Evolutionary conservation across 2,113 vertebrate genomes (phyloP).

Genomic region (Seriola quinqueradiata): DNA sequence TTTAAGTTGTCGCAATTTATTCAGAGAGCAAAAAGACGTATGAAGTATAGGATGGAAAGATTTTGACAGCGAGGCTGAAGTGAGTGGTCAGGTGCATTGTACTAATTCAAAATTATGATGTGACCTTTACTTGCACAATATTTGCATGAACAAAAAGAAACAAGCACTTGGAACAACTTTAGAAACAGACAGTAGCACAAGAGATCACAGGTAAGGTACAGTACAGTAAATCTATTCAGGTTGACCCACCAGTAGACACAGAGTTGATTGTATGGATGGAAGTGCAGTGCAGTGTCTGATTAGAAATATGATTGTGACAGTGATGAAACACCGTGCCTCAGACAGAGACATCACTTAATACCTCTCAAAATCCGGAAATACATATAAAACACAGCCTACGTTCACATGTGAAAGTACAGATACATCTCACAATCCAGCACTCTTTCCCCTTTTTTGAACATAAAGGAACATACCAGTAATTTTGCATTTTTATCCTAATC

Average conservation of each 20-base stretch:
- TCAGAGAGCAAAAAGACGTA: not conserved
- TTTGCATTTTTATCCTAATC: not conserved
- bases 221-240: slow-evolving; percentile 19
- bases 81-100: not conserved
- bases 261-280: not conserved
- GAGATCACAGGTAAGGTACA: slow-evolving; percentile 17
- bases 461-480: not conserved
- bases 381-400: too few relatives aligned
- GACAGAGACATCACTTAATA: not conserved
- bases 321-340: not conserved
- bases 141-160: not conserved
- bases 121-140: not conserved
- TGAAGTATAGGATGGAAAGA: not conserved
- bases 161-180: not conserved
- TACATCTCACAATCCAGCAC: not conserved
- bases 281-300: slow-evolving; percentile 4
- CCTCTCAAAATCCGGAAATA: not conserved
- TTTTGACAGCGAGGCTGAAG: not conserved
- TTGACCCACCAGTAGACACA: not conserved
- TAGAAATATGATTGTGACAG: not conserved
- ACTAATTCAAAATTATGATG: not conserved
- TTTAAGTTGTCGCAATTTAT: not conserved
- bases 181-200: not conserved
- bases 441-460: not conserved
- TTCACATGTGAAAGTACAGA: not conserved